These are phyloP conservation scores for Tholera decimalis DNA, from an alignment of 2,888 invertebrate genomes.

Conservation along the genomic window DNA sequence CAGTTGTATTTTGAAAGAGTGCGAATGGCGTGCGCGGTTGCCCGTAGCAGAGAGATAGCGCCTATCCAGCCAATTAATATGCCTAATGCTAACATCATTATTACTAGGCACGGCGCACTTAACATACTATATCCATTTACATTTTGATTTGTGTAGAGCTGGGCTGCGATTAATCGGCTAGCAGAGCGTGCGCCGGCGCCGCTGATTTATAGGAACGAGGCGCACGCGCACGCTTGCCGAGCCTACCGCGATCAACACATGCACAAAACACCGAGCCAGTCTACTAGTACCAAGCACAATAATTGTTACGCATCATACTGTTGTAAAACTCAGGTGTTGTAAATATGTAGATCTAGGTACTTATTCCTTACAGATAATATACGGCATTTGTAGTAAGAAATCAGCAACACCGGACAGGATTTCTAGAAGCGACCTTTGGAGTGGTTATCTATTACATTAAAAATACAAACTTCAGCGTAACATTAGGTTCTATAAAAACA, in stretches of 20 bases:
- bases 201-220: conserved; percentile 84
- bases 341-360: background rate
- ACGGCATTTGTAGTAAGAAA: background rate
- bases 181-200: conserved; percentile 82
- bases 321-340: conserved; percentile 6
- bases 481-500: too few relatives aligned
- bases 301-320: conserved; percentile 2
- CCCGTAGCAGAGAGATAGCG: conserved; percentile 84
- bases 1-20: conserved; percentile 65
- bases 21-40: conserved; percentile 79
- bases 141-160: conserved; percentile 91
- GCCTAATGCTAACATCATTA: conserved; percentile 92
- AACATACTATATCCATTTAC: conserved; percentile 91
- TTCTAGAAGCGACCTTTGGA: background rate
- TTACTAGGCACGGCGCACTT: conserved; percentile 89
- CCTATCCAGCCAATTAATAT: conserved; percentile 90
- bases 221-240: conserved; percentile 61
- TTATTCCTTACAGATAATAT: background rate
- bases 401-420: background rate
- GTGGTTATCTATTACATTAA: too few relatives aligned
- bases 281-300: conserved; percentile 27
- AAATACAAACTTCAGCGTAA: too few relatives aligned
- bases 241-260: conserved; percentile 59
- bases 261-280: conserved; percentile 35
- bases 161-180: conserved; percentile 88